Base-by-base conservation (phyloP, 2,888 invertebrate species). In the Archips xylosteana region DNA sequence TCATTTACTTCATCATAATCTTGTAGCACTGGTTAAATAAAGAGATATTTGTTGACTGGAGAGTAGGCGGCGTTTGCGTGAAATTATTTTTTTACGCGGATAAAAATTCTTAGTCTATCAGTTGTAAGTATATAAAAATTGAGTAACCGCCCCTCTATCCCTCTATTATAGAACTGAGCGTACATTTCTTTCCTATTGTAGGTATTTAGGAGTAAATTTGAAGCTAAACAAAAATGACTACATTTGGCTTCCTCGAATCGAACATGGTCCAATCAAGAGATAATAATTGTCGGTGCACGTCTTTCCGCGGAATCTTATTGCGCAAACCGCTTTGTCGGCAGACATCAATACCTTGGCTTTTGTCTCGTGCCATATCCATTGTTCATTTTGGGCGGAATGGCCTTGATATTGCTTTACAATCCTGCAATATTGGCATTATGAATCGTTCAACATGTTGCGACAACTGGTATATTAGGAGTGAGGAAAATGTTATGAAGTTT, bases 201-300 rank as follows among this genome's bases (percentile, higher is more conserved):
- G 15, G n/a, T 45, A 47, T 15, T 60, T 60, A 36, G 49, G 23
- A 62, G 57, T 42, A 47, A 15, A 39, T 51, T 62, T 34, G n/a
- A 3, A 62, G 42, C 13, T 23, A 42, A 62, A 3, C 15, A 32
- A 47, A 57, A 39, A 39, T 78, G 83, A 82, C 79, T 77, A 78
- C 79, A 79, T 79, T 82, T 80, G 80, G 80, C 80, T 92, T 92
- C 92, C 83, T 81, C 84, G 92, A 92, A 93, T 85, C 83, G 87
- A 89, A 89, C 91, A 88, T 84, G 86, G 85, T 83, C 85, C 86
- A 92, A 93, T 92, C 88, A 83, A 82, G 80, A 90, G 92, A 94
- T 93, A 94, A 93, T 92, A 87, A 92, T 92, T 91, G 92, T 90
- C 92, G 89, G 90, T 91, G 84, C 92, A 92, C 92, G 92, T 92